A percentile compares a stretch with the other conserved stretches of the same genome.
Conservation (phyloP, 2,113 vertebrate genomes). For the Daboia siamensis region DNA sequence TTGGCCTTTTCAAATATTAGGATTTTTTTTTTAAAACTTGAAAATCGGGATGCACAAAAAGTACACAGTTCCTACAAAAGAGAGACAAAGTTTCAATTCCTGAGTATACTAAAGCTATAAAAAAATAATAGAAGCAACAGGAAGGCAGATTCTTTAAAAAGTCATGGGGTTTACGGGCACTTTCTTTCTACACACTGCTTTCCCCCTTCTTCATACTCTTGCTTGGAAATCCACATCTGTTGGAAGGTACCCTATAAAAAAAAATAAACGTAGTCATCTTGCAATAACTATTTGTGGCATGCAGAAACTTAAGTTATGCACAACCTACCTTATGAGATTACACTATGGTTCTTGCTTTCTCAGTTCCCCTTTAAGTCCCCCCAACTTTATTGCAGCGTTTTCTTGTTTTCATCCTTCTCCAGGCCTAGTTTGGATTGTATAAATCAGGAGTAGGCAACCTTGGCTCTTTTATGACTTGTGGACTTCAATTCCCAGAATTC, state of each 20-base stretch:
- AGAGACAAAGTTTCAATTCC: conserved; percentile 70
- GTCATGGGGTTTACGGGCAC: conserved; percentile 80
- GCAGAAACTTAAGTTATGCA: not conserved
- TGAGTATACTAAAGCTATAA: conserved; percentile 82
- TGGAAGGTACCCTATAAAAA: conserved; percentile 91
- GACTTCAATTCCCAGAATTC: too few species aligned
- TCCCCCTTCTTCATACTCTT: conserved; percentile 97
- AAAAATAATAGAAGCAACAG: conserved; percentile 64
- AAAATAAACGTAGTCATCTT: not conserved
- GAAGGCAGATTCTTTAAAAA: conserved; percentile 54
- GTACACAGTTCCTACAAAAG: conserved; percentile 77
- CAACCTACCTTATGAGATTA: not conserved
- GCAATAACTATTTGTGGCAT: not conserved
- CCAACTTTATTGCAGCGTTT: not conserved
- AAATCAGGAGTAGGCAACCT: not conserved
- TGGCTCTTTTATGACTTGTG: too few species aligned
- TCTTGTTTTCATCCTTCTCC: not conserved
- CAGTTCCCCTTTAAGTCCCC: not conserved
- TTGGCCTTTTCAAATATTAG: conserved; percentile 60
- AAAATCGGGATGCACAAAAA: conserved; percentile 66
- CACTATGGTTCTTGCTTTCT: not conserved
- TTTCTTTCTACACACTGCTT: conserved; percentile 99
- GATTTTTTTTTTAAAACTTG: conserved; percentile 60
- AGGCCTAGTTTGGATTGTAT: not conserved
- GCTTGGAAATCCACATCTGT: conserved; percentile 99